These are phyloP conservation scores for Eulacestoma nigropectus DNA, from an alignment of 2,113 vertebrate species.

Conservation along the genomic window DNA sequence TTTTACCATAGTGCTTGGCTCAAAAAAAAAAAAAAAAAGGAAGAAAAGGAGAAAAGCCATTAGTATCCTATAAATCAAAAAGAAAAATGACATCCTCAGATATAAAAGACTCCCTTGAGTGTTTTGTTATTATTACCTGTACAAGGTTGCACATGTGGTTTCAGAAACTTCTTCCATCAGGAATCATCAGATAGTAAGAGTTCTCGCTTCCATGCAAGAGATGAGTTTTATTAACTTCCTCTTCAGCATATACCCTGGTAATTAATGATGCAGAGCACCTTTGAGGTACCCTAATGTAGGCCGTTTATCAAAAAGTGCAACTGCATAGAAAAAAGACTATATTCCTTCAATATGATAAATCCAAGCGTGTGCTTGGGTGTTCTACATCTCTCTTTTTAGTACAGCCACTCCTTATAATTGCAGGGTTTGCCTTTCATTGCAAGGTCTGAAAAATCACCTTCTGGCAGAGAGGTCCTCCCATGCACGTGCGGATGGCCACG, in stretches of 20 bases:
- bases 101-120: slow-evolving; percentile 64
- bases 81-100: slow-evolving; percentile 60
- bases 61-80: slow-evolving; percentile 65
- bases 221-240: slow-evolving; percentile 65
- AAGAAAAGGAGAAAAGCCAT: neutral
- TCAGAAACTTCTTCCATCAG: slow-evolving; percentile 58
- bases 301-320: slow-evolving; percentile 43
- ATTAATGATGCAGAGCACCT: slow-evolving; percentile 65
- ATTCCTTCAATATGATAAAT: slow-evolving; percentile 39
- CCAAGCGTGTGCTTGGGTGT: fast-evolving
- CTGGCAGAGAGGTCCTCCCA: neutral
- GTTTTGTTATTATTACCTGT: slow-evolving; percentile 68
- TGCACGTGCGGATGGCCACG: fast-evolving
- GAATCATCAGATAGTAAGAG: slow-evolving; percentile 37
- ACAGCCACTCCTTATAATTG: neutral
- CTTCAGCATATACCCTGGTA: slow-evolving; percentile 40
- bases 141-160: slow-evolving; percentile 56
- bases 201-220: slow-evolving; percentile 55
- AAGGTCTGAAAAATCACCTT: slow-evolving; percentile 14
- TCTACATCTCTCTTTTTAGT: neutral
- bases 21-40: neutral
- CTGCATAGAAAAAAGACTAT: neutral
- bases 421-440: neutral
- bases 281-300: slow-evolving; percentile 34
- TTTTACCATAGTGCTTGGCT: neutral